Conservation (phyloP, 2,113 vertebrate species). For the Scomber japonicus region DNA sequence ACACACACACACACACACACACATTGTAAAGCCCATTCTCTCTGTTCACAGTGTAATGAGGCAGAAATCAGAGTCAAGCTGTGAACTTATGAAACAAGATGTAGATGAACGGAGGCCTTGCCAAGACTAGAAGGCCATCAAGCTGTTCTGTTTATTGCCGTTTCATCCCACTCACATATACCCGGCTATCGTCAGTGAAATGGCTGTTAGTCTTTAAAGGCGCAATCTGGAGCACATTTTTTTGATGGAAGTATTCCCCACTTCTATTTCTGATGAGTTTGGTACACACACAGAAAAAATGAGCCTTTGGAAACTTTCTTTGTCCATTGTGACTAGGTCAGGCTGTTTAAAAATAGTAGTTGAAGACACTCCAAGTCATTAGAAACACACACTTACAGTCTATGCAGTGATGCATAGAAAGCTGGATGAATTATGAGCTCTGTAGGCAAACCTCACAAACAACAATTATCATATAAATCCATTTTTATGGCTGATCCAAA, state of each 20-base stretch:
- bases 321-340: slow-evolving; percentile 11
- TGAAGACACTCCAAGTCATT: neutral
- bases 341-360: slow-evolving; percentile 16
- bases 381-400: neutral
- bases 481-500: neutral
- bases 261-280: slow-evolving; percentile 32
- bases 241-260: slow-evolving; percentile 47
- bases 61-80: slow-evolving; percentile 79
- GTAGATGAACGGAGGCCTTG: slow-evolving; percentile 70
- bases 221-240: slow-evolving; percentile 35
- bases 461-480: neutral
- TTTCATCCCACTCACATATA: slow-evolving; percentile 61
- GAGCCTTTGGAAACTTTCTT: slow-evolving; percentile 29
- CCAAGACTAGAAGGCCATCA: slow-evolving; percentile 72
- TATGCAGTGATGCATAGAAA: neutral
- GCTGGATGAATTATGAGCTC: neutral
- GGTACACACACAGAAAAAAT: slow-evolving; percentile 37
- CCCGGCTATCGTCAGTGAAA: slow-evolving; percentile 50
- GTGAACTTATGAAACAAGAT: slow-evolving; percentile 79
- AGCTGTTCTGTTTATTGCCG: slow-evolving; percentile 74
- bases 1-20: slow-evolving; percentile 7
- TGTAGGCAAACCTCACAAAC: neutral
- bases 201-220: slow-evolving; percentile 66
- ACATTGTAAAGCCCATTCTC: slow-evolving; percentile 39
- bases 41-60: slow-evolving; percentile 71